These are phyloP conservation scores for Oscheius myriophilus DNA, from an alignment of 2,888 invertebrate genomes.

Conservation along the genomic window DNA sequence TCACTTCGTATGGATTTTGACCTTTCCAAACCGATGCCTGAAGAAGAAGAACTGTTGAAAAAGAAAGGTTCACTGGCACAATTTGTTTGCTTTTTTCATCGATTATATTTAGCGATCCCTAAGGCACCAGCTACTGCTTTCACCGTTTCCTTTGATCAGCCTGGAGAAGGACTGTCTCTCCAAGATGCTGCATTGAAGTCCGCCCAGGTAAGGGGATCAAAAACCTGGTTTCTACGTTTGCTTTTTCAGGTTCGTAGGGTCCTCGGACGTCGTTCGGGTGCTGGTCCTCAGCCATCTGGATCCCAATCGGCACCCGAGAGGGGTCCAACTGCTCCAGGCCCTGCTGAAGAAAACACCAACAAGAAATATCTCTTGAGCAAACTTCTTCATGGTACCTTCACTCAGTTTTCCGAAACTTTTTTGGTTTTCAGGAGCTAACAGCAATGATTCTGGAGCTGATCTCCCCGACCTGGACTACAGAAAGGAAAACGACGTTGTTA, in stretches of 20 bases:
- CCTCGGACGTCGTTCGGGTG: constrained; percentile 24
- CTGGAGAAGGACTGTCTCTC: constrained; percentile 41
- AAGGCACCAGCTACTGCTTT: constrained; percentile 43
- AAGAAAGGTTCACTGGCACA: constrained; percentile 23
- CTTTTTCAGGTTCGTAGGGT: constrained; percentile 26
- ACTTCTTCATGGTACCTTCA: constrained; percentile 36
- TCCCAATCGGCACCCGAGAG: neutral
- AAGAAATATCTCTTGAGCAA: constrained; percentile 48
- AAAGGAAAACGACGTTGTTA: constrained; percentile 41
- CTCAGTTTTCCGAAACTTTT: neutral
- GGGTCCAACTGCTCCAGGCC: neutral
- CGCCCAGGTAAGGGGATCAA: constrained; percentile 32
- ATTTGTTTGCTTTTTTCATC: neutral
- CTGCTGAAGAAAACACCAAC: constrained; percentile 32
- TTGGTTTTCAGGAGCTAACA: constrained; percentile 7
- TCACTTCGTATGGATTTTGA: constrained; percentile 35
- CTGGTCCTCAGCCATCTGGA: neutral
- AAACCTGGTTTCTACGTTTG: neutral
- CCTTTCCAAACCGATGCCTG: constrained; percentile 32
- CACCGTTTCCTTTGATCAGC: constrained; percentile 44
- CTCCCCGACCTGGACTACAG: constrained; percentile 27
- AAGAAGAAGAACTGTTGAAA: constrained; percentile 29
- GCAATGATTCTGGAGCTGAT: constrained; percentile 5
- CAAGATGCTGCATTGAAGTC: constrained; percentile 52
- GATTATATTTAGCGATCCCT: constrained; percentile 22